phyloP scores from a whole-genome alignment of 2,888 invertebrate genomes.

The Camptogramma bilineatum region DNA sequence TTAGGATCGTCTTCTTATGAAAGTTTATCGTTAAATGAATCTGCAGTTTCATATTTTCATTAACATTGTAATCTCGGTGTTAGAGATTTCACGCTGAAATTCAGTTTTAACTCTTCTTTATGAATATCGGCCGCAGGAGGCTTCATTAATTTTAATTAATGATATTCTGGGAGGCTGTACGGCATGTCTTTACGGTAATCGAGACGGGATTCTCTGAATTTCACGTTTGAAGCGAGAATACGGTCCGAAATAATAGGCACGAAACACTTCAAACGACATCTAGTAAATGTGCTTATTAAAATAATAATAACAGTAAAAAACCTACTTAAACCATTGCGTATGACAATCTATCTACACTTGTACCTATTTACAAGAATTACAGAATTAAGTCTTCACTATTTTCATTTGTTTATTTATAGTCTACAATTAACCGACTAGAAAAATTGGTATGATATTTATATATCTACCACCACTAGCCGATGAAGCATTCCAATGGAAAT shows the following conservation, averaged over 20 bases:
- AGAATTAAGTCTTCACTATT: conserved; percentile 29
- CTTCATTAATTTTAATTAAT: conserved; percentile 43
- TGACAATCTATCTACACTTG: conserved; percentile 18
- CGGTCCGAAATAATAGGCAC: not conserved
- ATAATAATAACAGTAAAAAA: conserved; percentile 32
- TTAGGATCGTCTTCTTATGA: not conserved
- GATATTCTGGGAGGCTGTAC: conserved; percentile 22
- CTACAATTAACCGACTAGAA: conserved; percentile 46
- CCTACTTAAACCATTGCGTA: conserved; percentile 14
- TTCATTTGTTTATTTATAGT: conserved; percentile 20
- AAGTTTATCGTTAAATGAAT: conserved; percentile 15
- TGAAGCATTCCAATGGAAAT: conserved; percentile 44
- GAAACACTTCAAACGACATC: conserved; percentile 13
- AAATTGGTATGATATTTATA: conserved; percentile 49
- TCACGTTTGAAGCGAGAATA: conserved; percentile 5
- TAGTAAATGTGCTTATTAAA: conserved; percentile 26
- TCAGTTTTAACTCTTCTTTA: conserved; percentile 38
- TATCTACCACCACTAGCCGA: conserved; percentile 47
- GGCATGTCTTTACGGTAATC: conserved; percentile 24
- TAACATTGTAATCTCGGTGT: conserved; percentile 30
- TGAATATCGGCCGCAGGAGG: conserved; percentile 31
- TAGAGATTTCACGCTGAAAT: conserved; percentile 34
- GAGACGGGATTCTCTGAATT: conserved; percentile 15
- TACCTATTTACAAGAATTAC: conserved; percentile 36
- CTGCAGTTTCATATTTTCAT: conserved; percentile 30